phyloP scores from a whole-genome alignment of 2,888 invertebrate species.

The Fabriciana adippe region DNA sequence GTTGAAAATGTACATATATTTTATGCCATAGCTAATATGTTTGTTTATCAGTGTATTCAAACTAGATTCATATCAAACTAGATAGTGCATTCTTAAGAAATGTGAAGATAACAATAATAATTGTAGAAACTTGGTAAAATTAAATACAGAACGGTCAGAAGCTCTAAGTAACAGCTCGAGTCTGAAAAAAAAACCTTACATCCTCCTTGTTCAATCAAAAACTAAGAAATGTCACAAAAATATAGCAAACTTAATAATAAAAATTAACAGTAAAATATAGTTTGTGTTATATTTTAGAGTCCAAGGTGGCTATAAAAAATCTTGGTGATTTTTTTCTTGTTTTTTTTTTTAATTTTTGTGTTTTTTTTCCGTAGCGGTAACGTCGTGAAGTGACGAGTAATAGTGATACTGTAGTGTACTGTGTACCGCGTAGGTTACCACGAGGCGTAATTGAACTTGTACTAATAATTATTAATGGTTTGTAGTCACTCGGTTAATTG shows the following conservation, averaged over 20 bases:
- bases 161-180: not conserved
- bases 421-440: constrained; percentile 45
- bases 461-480: constrained; percentile 39
- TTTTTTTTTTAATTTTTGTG: not conserved
- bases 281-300: constrained; percentile 55
- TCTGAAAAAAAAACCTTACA: not conserved
- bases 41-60: not conserved
- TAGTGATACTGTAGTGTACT: constrained; percentile 21
- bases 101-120: constrained; percentile 2
- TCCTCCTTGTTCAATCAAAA: not conserved
- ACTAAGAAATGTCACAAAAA: constrained; percentile 29
- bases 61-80: no score
- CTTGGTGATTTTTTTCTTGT: constrained; percentile 23
- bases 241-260: constrained; percentile 46
- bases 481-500: constrained; percentile 61
- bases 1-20: not conserved
- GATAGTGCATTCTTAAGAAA: no score
- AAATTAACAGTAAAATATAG: constrained; percentile 39
- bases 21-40: not conserved
- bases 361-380: constrained; percentile 18
- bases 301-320: constrained; percentile 54
- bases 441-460: constrained; percentile 40
- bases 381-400: constrained; percentile 1
- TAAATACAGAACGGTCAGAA: not conserved
- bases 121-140: no score